A percentile compares a stretch with the other conserved stretches of the same genome.
phyloP scores from a whole-genome alignment of 1,140 invertebrate species.

The Euura saliciscinereae region DNA sequence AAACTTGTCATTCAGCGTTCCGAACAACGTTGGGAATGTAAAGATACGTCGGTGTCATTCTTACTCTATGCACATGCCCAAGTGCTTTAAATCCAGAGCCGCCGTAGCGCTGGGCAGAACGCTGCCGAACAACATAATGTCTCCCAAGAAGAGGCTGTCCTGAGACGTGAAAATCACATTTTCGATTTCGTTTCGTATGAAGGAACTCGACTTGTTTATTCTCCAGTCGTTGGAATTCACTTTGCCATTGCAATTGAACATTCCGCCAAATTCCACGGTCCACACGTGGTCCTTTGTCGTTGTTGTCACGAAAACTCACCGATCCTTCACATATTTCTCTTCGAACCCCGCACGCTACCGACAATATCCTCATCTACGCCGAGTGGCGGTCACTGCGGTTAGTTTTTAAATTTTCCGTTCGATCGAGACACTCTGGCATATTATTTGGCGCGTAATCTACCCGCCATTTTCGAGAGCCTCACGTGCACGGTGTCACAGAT shows the following conservation, averaged over 20 bases:
- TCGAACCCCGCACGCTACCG: too few relatives aligned
- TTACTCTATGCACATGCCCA: conserved; percentile 49
- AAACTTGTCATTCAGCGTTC: neutral
- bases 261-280: conserved; percentile 26
- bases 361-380: too few relatives aligned
- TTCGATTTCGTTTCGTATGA: conserved; percentile 37
- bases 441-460: too few relatives aligned
- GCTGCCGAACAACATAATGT: conserved; percentile 41
- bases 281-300: too few relatives aligned
- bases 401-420: too few relatives aligned
- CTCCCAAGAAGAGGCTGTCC: conserved; percentile 9
- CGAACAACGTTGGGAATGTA: neutral
- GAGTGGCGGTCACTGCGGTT: too few relatives aligned
- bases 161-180: conserved; percentile 29
- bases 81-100: conserved; percentile 41
- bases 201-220: conserved; percentile 30
- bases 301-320: conserved; percentile 20
- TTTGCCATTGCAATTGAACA: conserved; percentile 45
- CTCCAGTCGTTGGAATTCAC: conserved; percentile 47
- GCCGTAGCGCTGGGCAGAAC: conserved; percentile 36
- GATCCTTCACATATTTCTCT: neutral
- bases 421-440: too few relatives aligned
- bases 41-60: conserved; percentile 15
- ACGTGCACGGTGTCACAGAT: too few relatives aligned
- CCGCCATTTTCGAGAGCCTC: too few relatives aligned